Evolutionary conservation across 23 tunicate species (phyloP).

Genomic region (Ciona savignyi): DNA sequence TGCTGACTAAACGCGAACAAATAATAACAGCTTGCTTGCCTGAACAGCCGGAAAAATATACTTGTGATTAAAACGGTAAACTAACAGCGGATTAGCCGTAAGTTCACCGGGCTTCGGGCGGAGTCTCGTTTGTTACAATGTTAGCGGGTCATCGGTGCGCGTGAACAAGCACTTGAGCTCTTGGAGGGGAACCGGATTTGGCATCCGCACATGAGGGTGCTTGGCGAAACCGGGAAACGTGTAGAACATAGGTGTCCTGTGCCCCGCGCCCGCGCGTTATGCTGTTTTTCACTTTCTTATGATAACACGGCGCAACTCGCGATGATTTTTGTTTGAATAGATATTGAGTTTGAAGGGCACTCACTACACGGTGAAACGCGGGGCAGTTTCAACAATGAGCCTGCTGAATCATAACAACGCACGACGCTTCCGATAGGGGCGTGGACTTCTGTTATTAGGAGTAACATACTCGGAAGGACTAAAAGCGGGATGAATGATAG

Average conservation of each 20-base stretch:
- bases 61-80: neutral
- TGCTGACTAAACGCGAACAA: neutral
- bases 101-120: neutral
- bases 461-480: too few species aligned
- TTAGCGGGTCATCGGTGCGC: neutral
- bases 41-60: neutral
- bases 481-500: too few species aligned
- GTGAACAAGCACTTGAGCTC: conserved; percentile 5
- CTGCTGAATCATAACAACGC: neutral
- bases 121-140: neutral
- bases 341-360: neutral
- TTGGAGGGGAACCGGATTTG: neutral
- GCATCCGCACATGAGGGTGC: neutral
- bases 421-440: too few species aligned
- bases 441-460: too few species aligned
- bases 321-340: neutral
- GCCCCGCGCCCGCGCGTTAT: neutral
- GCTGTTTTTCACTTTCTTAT: neutral
- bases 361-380: neutral
- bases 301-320: neutral
- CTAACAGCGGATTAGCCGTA: neutral
- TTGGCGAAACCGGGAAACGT: neutral
- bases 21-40: neutral
- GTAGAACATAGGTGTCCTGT: neutral
- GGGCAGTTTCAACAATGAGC: neutral